Conservation (phyloP, 2,888 invertebrate genomes). For the Achlya flavicornis region DNA sequence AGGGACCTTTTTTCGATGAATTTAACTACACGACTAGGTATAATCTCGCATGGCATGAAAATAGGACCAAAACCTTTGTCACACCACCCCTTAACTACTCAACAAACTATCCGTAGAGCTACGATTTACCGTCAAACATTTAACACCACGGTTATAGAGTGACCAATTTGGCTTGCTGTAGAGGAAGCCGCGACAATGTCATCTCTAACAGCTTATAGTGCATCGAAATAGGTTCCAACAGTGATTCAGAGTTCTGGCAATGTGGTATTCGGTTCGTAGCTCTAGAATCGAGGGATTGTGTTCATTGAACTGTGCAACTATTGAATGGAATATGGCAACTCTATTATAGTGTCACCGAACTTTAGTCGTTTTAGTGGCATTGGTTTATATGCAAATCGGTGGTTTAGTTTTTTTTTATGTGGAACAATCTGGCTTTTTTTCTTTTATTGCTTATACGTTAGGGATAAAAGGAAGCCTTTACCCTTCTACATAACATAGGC, state of each 20-base stretch:
- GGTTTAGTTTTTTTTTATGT: not conserved
- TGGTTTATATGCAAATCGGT: not conserved
- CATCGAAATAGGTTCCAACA: slow-evolving; percentile 27
- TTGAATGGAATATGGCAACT: not conserved
- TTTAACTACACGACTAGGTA: too few species aligned
- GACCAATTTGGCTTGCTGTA: slow-evolving; percentile 44
- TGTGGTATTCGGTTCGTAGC: slow-evolving; percentile 25
- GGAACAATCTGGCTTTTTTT: too few species aligned
- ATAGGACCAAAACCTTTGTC: too few species aligned
- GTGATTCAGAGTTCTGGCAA: slow-evolving; percentile 24
- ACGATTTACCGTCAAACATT: slow-evolving; percentile 50
- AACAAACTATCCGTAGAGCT: slow-evolving; percentile 30
- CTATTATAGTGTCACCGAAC: not conserved
- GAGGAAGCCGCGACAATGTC: slow-evolving; percentile 2
- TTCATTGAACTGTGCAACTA: slow-evolving; percentile 8
- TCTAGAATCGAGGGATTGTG: slow-evolving; percentile 1
- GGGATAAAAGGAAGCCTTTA: too few species aligned
- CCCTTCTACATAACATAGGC: too few species aligned
- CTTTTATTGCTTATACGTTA: too few species aligned
- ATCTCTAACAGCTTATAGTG: slow-evolving; percentile 4
- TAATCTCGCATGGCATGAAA: too few species aligned
- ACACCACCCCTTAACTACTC: slow-evolving; percentile 35
- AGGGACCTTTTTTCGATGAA: too few species aligned
- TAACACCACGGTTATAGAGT: slow-evolving; percentile 49
- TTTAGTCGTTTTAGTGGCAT: not conserved